These are phyloP conservation scores for Notospermus geniculatus DNA, from an alignment of 1,140 invertebrate species.

Conservation along the genomic window DNA sequence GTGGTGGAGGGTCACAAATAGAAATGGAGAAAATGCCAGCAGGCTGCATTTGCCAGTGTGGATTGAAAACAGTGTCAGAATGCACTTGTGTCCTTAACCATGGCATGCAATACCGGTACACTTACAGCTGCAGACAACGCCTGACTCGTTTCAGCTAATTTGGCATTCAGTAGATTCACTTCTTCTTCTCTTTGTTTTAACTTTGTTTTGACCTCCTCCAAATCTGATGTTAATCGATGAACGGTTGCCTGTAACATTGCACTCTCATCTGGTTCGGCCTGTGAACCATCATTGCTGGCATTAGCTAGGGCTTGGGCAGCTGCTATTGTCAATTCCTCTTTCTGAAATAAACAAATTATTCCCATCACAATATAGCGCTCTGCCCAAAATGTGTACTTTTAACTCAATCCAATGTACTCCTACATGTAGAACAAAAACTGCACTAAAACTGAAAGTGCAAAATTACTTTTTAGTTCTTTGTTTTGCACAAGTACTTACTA, in stretches of 20 bases:
- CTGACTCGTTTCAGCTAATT: conserved; percentile 20
- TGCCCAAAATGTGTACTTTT: too few relatives aligned
- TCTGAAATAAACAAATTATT: too few relatives aligned
- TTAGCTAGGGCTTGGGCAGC: conserved; percentile 27
- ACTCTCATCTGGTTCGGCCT: conserved; percentile 39
- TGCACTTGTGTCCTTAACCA: too few relatives aligned
- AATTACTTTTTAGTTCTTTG: too few relatives aligned
- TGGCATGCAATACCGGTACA: background rate
- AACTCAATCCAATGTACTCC: too few relatives aligned
- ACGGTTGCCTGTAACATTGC: conserved; percentile 40
- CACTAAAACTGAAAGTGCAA: too few relatives aligned
- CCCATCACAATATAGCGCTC: too few relatives aligned
- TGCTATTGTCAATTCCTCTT: conserved; percentile 34
- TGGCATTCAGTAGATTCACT: conserved; percentile 24
- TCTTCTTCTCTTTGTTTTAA: conserved; percentile 29
- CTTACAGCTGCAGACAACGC: conserved; percentile 21
- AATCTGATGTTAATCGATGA: conserved; percentile 34
- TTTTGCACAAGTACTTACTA: conserved; percentile 35
- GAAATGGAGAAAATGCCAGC: too few relatives aligned
- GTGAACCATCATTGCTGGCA: conserved; percentile 30
- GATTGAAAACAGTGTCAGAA: too few relatives aligned
- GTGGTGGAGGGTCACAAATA: too few relatives aligned
- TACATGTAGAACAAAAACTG: too few relatives aligned
- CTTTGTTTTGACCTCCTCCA: conserved; percentile 26
- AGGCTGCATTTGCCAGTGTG: too few relatives aligned